Evolutionary conservation across 2,888 invertebrate genomes (phyloP).

Genomic region (Tortrix viridana): DNA sequence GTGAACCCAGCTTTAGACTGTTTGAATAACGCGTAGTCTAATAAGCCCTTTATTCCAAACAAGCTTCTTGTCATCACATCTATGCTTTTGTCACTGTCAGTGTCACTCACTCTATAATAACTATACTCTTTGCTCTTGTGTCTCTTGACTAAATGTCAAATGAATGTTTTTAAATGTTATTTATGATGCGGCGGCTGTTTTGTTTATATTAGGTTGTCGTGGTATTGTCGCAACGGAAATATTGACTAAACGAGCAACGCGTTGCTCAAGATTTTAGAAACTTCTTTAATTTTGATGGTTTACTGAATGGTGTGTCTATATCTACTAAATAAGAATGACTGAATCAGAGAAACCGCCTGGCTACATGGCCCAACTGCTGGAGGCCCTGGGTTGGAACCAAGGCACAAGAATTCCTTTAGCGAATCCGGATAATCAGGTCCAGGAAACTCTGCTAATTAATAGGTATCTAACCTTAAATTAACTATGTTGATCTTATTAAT

Average conservation of each 20-base stretch:
- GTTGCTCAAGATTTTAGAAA: not conserved
- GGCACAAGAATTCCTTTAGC: conserved; percentile 92
- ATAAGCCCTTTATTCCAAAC: too few species aligned
- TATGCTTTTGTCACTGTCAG: too few species aligned
- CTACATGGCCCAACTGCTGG: conserved; percentile 86
- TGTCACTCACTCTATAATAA: too few species aligned
- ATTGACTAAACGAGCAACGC: conserved; percentile 24
- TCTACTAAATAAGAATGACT: conserved; percentile 50
- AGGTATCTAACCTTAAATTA: conserved; percentile 52
- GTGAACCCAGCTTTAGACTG: too few species aligned
- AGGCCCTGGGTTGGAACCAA: conserved; percentile 89
- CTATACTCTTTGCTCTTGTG: too few species aligned
- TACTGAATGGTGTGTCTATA: conserved; percentile 1
- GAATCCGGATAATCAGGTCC: conserved; percentile 86
- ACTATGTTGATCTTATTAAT: not conserved
- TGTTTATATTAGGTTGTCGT: conserved; percentile 19
- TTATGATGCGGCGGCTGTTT: not conserved
- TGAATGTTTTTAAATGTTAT: not conserved
- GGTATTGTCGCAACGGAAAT: conserved; percentile 8
- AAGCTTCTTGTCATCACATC: too few species aligned
- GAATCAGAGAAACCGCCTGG: conserved; percentile 59
- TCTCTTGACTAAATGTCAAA: too few species aligned
- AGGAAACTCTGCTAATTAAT: conserved; percentile 66
- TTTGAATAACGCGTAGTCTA: too few species aligned
- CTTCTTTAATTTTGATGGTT: conserved; percentile 18